Base-by-base conservation (phyloP, 1,140 invertebrate species). In the Diprion similis region DNA sequence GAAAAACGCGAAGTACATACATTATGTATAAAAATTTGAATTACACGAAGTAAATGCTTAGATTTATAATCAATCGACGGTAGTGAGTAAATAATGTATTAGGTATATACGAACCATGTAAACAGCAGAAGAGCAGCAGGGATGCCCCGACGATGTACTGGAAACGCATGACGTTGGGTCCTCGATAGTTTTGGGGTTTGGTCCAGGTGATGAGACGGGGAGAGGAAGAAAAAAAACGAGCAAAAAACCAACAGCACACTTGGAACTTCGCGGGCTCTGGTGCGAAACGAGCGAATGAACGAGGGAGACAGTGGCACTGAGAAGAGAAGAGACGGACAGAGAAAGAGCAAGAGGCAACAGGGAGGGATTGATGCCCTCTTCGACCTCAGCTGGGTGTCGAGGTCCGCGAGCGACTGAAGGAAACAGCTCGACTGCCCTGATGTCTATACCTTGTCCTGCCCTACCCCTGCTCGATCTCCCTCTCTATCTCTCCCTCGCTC, bases 331-430 rank as follows among this genome's bases (percentile, higher is more conserved):
- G 19, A 48, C 71, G 66, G 71, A 51, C 24, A 77, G 19, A 77
- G 45, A 71, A 66, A 68, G 8, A 70, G 64, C 67, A 51, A 75
- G 11, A 51, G 65, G 48, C 11, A 59, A 13, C 11, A 78, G 78
- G 79, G 80, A 71, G 79, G 81, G 48, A 75, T 67, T 78, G 78
- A 87, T 83, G 82, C 79, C 84, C 86, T 85, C 86, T 85, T 86
- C 84, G 83, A 87, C 86, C 86, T 87, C 85, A 86, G 82, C 84
- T 86, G 87, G 87, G 86, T 85, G 86, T 87, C 85, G 87, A 88
- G 85, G 84, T 87, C 82, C 84, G 87, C 86, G 85, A 87, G 84
- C 85, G 82, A 88, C 87, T 87, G 87, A 87, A 83, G 78, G 51
- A 59, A 59, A 59, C 51, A 59, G 51, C 51, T 59, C 51, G 51